Base-by-base conservation (phyloP, 1,140 invertebrate genomes). In the Chelonus insularis region DNA sequence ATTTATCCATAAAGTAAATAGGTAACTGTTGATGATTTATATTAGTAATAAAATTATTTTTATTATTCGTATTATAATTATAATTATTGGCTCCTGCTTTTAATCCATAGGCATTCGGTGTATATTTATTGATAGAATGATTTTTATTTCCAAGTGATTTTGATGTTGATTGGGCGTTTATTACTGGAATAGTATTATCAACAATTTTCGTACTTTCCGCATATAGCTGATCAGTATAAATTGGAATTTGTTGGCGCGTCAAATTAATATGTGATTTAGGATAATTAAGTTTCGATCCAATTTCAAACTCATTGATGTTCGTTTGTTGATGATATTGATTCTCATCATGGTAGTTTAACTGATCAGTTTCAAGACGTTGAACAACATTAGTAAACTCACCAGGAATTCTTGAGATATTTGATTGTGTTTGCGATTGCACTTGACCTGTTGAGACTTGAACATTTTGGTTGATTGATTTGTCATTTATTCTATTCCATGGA, bases 401-500 rank as follows among this genome's bases (percentile, higher is more conserved):
- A 1, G 9, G 12, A 3, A 48, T 23, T 37, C 54, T 54, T 21
- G 14, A 12, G 29, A n/a, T 16, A 43, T 6, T 41, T 20, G 32
- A 36, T 32, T 47, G 50, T 12, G 6, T 2, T 18, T 36, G 20
- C 7, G 18, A 39, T n/a, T 39, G n/a, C 4, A 36, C 39, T 25
- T 37, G 39, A 14, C 48, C 59, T 3, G 34, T 12, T 7, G 54
- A 18, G 14, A 47, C 57, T 36, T 36, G 12, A 16, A 23, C 36
- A 6, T 50, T 16, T 14, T 43, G 51, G 29, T 5, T 57, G 39
- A 63, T 68, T 65, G 34, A 63, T 63, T 11, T 57, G 50, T 50
- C 23, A 12, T 50, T 39, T 39, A 39, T 1, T 11, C 12, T 29
- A 29, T 23, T 23, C 47, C 21, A 23, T 50, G 23, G 47, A 50